Conservation (phyloP, 2,113 vertebrate genomes). For the Miniopterus natalensis region DNA sequence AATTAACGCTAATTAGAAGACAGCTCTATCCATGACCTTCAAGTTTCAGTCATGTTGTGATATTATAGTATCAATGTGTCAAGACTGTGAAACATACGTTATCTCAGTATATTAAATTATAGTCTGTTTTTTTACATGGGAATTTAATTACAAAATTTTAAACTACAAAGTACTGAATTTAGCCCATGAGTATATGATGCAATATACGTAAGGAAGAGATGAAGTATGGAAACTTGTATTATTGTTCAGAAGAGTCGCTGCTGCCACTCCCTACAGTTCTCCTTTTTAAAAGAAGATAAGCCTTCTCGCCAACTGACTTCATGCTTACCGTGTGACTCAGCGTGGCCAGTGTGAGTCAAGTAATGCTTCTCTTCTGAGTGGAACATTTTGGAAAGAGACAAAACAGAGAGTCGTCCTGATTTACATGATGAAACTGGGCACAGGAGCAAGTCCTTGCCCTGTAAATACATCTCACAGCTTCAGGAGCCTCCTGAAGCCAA, state of each 20-base stretch:
- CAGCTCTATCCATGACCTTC: background rate
- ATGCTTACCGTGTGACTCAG: background rate
- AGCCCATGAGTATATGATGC: background rate
- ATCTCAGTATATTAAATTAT: background rate
- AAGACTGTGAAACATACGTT: background rate
- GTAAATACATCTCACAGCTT: background rate
- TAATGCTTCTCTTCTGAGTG: background rate
- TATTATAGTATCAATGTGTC: background rate
- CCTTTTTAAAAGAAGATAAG: background rate
- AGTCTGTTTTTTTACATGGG: background rate
- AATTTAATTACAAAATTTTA: background rate
- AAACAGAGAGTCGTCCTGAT: background rate
- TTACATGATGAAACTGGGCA: background rate
- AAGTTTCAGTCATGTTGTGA: background rate
- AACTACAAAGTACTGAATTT: background rate
- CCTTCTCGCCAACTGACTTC: background rate
- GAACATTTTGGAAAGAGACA: background rate
- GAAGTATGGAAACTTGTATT: background rate
- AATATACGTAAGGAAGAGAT: background rate
- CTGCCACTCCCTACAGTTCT: background rate
- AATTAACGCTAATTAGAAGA: constrained; percentile 32
- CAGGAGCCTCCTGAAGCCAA: background rate
- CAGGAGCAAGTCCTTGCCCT: background rate
- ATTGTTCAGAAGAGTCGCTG: background rate
- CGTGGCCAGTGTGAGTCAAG: background rate